These are phyloP conservation scores for Sitophilus oryzae DNA, from an alignment of 1,140 invertebrate species.

Conservation along the genomic window DNA sequence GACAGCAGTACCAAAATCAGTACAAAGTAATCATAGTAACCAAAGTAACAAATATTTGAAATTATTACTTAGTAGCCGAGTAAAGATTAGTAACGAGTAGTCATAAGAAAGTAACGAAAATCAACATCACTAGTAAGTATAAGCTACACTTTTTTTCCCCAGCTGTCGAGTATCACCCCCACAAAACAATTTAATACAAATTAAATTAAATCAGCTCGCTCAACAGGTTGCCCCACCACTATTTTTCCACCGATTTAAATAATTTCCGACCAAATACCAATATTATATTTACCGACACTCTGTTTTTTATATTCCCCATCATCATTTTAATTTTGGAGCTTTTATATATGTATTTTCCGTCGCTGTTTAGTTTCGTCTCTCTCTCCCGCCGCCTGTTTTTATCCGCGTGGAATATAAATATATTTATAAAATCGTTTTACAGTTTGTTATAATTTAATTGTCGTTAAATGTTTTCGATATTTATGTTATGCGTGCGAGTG, in stretches of 20 bases:
- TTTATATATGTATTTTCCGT: background rate
- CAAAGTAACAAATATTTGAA: too few relatives aligned
- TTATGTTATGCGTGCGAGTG: too few relatives aligned
- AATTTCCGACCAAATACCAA: background rate
- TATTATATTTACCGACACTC: background rate
- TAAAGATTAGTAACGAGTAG: too few relatives aligned
- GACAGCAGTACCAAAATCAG: too few relatives aligned
- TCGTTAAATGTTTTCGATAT: background rate
- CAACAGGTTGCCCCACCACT: background rate
- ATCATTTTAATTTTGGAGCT: background rate
- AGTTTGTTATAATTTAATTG: background rate
- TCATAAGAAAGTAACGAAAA: too few relatives aligned
- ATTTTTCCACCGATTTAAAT: background rate
- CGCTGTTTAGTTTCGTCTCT: background rate
- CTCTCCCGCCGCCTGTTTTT: background rate
- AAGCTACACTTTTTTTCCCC: too few relatives aligned
- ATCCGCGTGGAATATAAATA: background rate
- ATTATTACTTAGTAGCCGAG: too few relatives aligned
- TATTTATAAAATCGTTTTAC: background rate
- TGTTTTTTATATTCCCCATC: background rate
- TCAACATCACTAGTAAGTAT: too few relatives aligned
- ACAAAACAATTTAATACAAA: background rate
- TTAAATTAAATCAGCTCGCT: background rate
- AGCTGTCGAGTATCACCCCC: too few relatives aligned
- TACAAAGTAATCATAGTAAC: too few relatives aligned